phyloP scores from a whole-genome alignment of 2,113 vertebrate species.

The Ammodytes marinus region DNA sequence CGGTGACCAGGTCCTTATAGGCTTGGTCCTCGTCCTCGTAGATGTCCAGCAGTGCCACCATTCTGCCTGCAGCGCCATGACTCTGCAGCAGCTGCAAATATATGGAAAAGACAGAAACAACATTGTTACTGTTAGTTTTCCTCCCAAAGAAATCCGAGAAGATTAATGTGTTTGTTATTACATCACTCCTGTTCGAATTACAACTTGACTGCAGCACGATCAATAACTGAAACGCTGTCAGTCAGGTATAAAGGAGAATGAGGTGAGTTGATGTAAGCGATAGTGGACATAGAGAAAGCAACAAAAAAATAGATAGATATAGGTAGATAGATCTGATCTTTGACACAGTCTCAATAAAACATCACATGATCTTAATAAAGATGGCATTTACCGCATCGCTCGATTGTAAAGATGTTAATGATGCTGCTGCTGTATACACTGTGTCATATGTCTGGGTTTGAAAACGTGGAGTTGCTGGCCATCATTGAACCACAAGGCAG shows the following conservation, averaged over 20 bases:
- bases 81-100: conserved; percentile 88
- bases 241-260: not conserved
- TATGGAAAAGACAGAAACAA: not conserved
- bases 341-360: not conserved
- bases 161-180: not conserved
- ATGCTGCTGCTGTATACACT: not conserved
- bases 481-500: not conserved
- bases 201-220: not conserved
- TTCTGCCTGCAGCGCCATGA: conserved; percentile 85
- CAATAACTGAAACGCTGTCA: not conserved
- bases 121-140: not conserved
- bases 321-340: not conserved
- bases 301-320: no score
- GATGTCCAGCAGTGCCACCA: conserved; percentile 91
- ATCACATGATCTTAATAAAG: not conserved
- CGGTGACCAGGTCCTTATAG: conserved; percentile 90
- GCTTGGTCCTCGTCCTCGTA: conserved; percentile 92
- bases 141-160: not conserved
- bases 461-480: not conserved
- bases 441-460: not conserved
- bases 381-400: not conserved
- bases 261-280: not conserved
- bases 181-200: no score
- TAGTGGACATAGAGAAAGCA: not conserved
- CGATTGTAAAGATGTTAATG: not conserved